These are phyloP conservation scores for Schizaphis graminum DNA, from an alignment of 2,888 invertebrate species.

Conservation along the genomic window DNA sequence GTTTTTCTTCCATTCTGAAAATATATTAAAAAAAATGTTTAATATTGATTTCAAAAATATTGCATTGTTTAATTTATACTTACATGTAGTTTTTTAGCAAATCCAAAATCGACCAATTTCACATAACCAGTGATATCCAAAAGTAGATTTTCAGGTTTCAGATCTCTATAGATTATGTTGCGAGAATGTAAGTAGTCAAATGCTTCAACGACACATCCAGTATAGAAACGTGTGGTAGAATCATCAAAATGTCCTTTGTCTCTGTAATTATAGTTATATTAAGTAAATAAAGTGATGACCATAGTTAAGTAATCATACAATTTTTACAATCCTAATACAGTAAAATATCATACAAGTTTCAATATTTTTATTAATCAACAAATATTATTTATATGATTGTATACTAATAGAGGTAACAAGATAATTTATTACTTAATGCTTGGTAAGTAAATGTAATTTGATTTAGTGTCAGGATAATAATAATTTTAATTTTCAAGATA, in stretches of 20 bases:
- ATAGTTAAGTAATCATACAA: neutral
- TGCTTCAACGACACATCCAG: constrained; percentile 97
- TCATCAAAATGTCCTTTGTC: constrained; percentile 95
- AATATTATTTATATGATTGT: neutral
- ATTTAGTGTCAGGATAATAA: neutral
- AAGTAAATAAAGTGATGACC: neutral
- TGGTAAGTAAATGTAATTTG: neutral
- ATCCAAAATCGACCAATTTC: constrained; percentile 98
- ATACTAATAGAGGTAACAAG: neutral
- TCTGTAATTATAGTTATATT: constrained; percentile 71
- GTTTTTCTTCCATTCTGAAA: constrained; percentile 91
- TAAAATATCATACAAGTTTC: neutral
- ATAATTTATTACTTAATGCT: neutral
- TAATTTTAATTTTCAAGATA: neutral
- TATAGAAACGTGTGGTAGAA: constrained; percentile 93
- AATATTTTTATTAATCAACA: neutral
- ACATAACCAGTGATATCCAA: constrained; percentile 95
- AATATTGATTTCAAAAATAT: neutral
- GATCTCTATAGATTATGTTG: constrained; percentile 95
- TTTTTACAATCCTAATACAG: neutral
- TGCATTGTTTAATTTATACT: neutral
- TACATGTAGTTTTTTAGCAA: constrained; percentile 88
- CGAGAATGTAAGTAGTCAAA: constrained; percentile 97
- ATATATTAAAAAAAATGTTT: constrained; percentile 15
- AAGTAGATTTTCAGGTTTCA: constrained; percentile 95